These are phyloP conservation scores for Lasioglossum pauxillum DNA, from an alignment of 2,888 invertebrate genomes.

Conservation along the genomic window DNA sequence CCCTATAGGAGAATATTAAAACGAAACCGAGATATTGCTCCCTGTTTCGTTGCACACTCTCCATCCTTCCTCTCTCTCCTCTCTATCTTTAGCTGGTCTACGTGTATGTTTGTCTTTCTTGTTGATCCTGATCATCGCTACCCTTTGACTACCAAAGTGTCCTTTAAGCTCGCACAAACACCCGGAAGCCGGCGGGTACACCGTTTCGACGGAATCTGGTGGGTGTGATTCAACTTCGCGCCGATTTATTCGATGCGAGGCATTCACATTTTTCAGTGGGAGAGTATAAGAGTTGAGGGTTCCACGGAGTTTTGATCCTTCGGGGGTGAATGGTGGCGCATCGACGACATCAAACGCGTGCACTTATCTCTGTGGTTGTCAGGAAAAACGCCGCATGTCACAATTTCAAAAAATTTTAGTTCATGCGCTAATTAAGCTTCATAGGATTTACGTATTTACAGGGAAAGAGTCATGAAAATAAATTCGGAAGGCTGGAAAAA, in stretches of 20 bases:
- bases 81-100: not conserved
- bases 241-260: not conserved
- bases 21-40: conserved; percentile 1
- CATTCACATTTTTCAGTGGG: not conserved
- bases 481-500: too few relatives aligned
- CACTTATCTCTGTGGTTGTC: not conserved
- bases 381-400: too few relatives aligned
- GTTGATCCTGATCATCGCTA: not conserved
- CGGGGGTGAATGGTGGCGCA: not conserved
- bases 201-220: not conserved
- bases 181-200: not conserved
- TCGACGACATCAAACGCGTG: not conserved
- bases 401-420: too few relatives aligned
- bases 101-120: not conserved
- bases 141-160: not conserved
- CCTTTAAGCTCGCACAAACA: not conserved
- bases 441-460: too few relatives aligned
- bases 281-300: not conserved
- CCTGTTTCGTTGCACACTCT: not conserved
- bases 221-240: not conserved
- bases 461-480: too few relatives aligned
- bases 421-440: too few relatives aligned
- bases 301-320: not conserved
- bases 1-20: conserved; percentile 22
- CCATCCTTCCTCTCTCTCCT: not conserved